Base-by-base conservation (phyloP, 2,113 vertebrate species). In the Rhinoderma darwinii region DNA sequence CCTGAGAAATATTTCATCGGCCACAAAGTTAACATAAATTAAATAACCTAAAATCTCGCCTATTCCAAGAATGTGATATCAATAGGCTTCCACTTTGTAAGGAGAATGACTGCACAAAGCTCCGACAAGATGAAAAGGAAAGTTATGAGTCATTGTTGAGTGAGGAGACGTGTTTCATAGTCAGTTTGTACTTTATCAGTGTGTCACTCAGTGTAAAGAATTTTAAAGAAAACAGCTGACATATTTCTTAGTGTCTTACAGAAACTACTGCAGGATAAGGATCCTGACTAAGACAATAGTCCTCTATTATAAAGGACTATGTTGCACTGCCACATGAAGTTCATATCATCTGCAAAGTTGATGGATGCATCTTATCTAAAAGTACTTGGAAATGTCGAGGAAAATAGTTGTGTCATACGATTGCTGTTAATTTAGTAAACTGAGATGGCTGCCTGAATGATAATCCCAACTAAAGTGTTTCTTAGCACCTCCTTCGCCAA, bases 121-220 rank as follows among this genome's bases (percentile, higher is more conserved):
- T 72, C 32, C 11, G 35, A 70, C 47, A 80, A 77, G 76, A 86
- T 86, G 79, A 86, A 25, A 79, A 80, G 84, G 41, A 79, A 80
- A 80, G 76, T 79, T 86, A 86, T 86, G 84, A 86, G 84, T 41
- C 68, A 80, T 47, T 86, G 84, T 56, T 86, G 84, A 86, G 84
- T 81, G 84, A 86, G 22, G 30, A 72, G 84, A 72, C 63, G 54
- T 73, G 35, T 32, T 77, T 80, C 70, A 43, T 68, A 68, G 41
- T 44, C 47, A n/a, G 18, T 70, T 70, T 80, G 47, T 22, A 70
- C 73, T 86, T 78, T 78, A 86, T 86, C 84, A 79, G n/a, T 41
- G 35, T 54, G 61, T 86, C 75, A 56, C 63, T 86, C 76, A 43
- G 15, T 86, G 56, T 39, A 68, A 72, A 54, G 61, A 47, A 70